A percentile compares a stretch with the other conserved stretches of the same genome.
phyloP scores from a whole-genome alignment of 2,888 invertebrate species.

The Stenchaetothrips biformis region DNA sequence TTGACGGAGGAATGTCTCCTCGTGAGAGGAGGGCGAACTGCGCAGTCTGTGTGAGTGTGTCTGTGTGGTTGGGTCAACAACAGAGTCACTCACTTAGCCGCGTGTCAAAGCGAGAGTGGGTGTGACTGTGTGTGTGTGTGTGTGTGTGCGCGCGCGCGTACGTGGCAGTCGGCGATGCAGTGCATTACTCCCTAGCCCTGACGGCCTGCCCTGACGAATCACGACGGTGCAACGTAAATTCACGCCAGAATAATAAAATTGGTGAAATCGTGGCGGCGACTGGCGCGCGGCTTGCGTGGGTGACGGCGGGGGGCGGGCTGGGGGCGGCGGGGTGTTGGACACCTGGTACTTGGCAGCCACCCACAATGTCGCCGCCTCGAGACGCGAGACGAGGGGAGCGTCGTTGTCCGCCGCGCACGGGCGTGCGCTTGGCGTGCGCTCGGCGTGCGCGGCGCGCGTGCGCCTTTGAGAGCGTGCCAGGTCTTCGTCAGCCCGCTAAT shows the following conservation, averaged over 20 bases:
- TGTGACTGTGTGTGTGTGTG: background rate
- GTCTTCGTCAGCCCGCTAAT: constrained; percentile 20
- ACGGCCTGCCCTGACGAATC: constrained; percentile 10
- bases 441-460: background rate
- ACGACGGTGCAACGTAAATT: background rate
- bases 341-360: constrained; percentile 12
- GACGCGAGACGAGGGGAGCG: too few relatives aligned
- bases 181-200: background rate
- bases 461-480: constrained; percentile 15
- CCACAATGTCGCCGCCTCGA: background rate
- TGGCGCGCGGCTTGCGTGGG: background rate
- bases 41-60: background rate
- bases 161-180: background rate
- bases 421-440: too few relatives aligned
- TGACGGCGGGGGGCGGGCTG: too few relatives aligned
- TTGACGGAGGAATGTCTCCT: background rate
- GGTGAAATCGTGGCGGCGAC: background rate
- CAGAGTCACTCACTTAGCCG: background rate
- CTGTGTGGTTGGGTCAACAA: background rate
- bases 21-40: background rate
- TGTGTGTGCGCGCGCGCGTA: background rate
- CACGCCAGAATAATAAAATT: constrained; percentile 18
- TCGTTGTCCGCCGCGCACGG: too few relatives aligned
- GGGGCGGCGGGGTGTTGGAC: too few relatives aligned
- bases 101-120: background rate